phyloP scores from a whole-genome alignment of 2,113 vertebrate species.

The Oreamnos americanus region DNA sequence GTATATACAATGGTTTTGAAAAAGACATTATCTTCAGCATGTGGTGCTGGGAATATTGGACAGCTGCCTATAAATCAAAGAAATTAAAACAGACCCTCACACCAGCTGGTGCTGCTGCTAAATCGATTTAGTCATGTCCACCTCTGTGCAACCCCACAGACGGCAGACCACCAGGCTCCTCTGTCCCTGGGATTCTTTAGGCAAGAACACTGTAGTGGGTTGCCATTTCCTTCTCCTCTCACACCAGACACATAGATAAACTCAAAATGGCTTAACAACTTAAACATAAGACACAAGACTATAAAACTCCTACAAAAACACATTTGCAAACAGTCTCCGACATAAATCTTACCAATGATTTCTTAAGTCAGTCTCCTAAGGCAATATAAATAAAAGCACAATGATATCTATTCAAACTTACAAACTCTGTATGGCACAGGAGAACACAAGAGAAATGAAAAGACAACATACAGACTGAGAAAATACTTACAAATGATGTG shows the following conservation, averaged over 20 bases:
- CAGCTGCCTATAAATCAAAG: background rate
- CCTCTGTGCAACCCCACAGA: fast-evolving
- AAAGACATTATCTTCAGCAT: background rate
- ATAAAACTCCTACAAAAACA: background rate
- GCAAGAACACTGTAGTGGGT: background rate
- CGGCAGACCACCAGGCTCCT: fast-evolving
- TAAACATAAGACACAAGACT: background rate
- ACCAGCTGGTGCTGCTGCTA: background rate
- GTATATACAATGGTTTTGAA: background rate
- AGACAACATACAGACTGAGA: background rate
- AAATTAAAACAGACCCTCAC: background rate
- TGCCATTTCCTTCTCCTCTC: background rate
- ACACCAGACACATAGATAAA: background rate
- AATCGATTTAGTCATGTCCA: fast-evolving
- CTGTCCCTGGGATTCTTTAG: background rate
- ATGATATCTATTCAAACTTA: background rate
- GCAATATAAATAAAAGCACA: background rate
- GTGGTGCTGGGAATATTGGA: background rate
- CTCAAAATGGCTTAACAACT: background rate
- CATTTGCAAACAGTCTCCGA: background rate
- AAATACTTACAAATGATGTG: background rate
- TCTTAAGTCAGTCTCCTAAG: background rate
- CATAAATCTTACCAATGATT: background rate
- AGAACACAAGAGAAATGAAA: background rate
- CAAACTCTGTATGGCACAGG: background rate